phyloP scores from a whole-genome alignment of 1,140 invertebrate species.

The Drosophila azteca region DNA sequence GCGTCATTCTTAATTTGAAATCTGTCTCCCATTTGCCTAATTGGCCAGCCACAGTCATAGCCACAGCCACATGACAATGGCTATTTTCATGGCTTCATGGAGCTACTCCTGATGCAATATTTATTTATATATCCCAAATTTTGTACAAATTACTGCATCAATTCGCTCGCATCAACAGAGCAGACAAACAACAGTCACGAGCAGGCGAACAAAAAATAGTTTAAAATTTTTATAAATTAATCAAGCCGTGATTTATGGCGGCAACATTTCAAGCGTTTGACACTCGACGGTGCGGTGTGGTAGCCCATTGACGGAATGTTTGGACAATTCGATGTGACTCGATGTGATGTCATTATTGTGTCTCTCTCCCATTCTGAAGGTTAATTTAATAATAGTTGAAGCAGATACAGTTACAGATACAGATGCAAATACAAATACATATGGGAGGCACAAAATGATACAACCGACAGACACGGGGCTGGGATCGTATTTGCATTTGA shows the following conservation, averaged over 20 bases:
- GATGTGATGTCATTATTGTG: conserved; percentile 73
- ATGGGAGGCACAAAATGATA: conserved; percentile 27
- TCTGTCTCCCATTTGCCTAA: conserved; percentile 74
- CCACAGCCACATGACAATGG: conserved; percentile 35
- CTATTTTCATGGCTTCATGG: conserved; percentile 6
- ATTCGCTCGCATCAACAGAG: conserved; percentile 26
- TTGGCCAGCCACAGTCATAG: conserved; percentile 52
- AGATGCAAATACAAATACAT: conserved; percentile 32
- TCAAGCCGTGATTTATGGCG: conserved; percentile 73
- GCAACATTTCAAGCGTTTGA: conserved; percentile 66
- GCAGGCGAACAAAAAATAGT: conserved; percentile 40
- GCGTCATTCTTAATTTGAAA: conserved; percentile 64
- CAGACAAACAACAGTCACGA: conserved; percentile 54
- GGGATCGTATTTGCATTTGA: conserved; percentile 48
- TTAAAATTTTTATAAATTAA: conserved; percentile 75
- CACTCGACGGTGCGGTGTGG: conserved; percentile 17
- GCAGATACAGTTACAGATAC: conserved; percentile 44
- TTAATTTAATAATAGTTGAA: conserved; percentile 71
- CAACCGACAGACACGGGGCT: conserved; percentile 17
- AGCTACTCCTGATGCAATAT: conserved; percentile 39
- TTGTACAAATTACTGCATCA: conserved; percentile 42
- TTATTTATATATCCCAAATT: conserved; percentile 39
- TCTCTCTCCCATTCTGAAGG: conserved; percentile 51
- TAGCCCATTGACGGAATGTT: conserved; percentile 32
- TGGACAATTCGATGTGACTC: conserved; percentile 25